These are phyloP conservation scores for Penelope pileata DNA, from an alignment of 2,113 vertebrate species.

Conservation along the genomic window DNA sequence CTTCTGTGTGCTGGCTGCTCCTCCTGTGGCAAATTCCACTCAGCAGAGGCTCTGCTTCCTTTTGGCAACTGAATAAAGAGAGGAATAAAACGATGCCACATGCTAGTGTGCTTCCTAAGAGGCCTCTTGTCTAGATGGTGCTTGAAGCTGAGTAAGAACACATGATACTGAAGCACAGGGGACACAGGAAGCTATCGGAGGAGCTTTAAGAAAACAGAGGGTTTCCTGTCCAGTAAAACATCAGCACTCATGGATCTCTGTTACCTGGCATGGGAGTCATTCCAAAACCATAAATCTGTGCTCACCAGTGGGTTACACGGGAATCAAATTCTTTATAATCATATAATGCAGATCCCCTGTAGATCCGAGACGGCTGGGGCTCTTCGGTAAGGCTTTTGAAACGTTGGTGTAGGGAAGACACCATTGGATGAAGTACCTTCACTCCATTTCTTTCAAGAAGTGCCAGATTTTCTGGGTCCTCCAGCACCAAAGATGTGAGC, in stretches of 20 bases:
- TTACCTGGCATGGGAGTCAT: background rate
- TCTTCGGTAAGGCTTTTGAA: background rate
- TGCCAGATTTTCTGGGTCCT: background rate
- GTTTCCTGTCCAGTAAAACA: background rate
- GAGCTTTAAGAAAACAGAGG: background rate
- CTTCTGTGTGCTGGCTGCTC: background rate
- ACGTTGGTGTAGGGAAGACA: background rate
- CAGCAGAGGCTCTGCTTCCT: background rate
- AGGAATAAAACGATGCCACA: background rate
- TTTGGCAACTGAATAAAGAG: background rate
- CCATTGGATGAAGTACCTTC: background rate
- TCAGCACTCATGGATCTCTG: background rate
- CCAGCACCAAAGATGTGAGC: background rate
- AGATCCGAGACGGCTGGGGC: background rate
- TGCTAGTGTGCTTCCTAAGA: background rate
- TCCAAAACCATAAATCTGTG: background rate
- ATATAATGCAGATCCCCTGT: rapidly evolving
- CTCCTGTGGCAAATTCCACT: background rate
- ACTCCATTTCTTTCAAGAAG: background rate
- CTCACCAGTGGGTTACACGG: background rate
- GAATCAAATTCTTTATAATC: background rate
- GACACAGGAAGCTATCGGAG: background rate
- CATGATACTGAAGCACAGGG: background rate
- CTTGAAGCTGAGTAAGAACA: background rate
- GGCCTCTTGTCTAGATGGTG: background rate